Base-by-base conservation (phyloP, 2,888 invertebrate species). In the Eucera pruinosa region DNA sequence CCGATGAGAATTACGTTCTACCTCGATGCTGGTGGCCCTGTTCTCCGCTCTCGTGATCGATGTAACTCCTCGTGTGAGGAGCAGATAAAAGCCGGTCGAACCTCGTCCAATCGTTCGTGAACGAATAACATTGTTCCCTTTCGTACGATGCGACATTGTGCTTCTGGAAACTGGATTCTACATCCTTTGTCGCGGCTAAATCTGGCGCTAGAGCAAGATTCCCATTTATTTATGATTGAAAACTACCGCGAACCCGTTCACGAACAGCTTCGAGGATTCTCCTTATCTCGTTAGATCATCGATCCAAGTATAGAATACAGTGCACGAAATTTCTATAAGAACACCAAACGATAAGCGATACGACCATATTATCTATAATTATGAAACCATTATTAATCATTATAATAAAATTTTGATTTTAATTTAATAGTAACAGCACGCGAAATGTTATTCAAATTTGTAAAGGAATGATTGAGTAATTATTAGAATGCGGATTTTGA, bases 91-190 rank as follows among this genome's bases (percentile, higher is more conserved):
- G 57, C 13, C 50, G 62, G 66, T 55, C 43, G 69, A 69, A 67
- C 30, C 77, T 68, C 72, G 73, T 55, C 68, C 64, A 81, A 75
- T 78, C 58, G 75, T 75, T 64, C 64, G 23, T 20, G 41, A 54
- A 33, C 36, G 54, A 64, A 33, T 55, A 43, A 36, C 7, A 30
- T 18, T 45, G 54, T 54, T 55, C 43, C 30, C 5, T 18, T 3
- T n/a, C 41, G 33, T 1, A 15, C 18, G 15, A 13, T 33, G 58
- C 45, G 45, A 25, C 23, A n/a, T 30, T 23, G 33, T 57, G 47
- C 52, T 43, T 60, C 48, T 54, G 30, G 23, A 61, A 62, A 68
- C 61, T 66, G 61, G 65, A 65, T 67, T 20, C 30, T 41, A 25
- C 54, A 43, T 45, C 71, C 54, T 66, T 60, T 48, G 55, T 41